Conservation (phyloP, 2,797 vertebrate species). For the Macrochelys suwanniensis region DNA sequence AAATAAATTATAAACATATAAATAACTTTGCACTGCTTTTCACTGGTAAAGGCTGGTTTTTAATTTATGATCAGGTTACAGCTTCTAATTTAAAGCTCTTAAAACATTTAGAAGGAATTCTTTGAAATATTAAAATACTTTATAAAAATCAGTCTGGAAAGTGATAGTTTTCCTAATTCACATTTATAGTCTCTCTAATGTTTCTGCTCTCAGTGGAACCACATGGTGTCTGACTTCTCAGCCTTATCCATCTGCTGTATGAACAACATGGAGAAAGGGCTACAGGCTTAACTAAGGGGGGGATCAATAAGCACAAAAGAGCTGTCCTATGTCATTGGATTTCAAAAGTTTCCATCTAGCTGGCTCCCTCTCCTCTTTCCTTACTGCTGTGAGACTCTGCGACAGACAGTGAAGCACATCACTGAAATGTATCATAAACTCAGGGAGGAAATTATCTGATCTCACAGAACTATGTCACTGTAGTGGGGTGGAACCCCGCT, state of each 20-base stretch:
- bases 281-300: neutral
- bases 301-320: conserved; percentile 27
- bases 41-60: conserved; percentile 44
- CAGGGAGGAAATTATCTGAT: conserved; percentile 40
- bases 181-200: neutral
- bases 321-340: conserved; percentile 3
- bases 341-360: conserved; percentile 43
- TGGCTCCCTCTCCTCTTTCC: conserved; percentile 47
- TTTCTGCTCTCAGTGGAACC: neutral
- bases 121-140: conserved; percentile 76
- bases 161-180: neutral
- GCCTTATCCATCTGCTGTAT: neutral
- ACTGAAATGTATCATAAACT: conserved; percentile 32
- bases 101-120: conserved; percentile 72
- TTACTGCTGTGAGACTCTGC: conserved; percentile 26
- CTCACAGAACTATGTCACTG: conserved; percentile 43
- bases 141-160: conserved; percentile 57
- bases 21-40: conserved; percentile 46
- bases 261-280: neutral
- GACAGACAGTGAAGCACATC: conserved; percentile 30
- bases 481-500: no score
- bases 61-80: conserved; percentile 73
- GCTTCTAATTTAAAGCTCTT: conserved; percentile 79
- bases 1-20: conserved; percentile 70
- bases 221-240: neutral